These are phyloP conservation scores for Drepanosiphum platanoidis DNA, from an alignment of 2,888 invertebrate species.

Conservation along the genomic window DNA sequence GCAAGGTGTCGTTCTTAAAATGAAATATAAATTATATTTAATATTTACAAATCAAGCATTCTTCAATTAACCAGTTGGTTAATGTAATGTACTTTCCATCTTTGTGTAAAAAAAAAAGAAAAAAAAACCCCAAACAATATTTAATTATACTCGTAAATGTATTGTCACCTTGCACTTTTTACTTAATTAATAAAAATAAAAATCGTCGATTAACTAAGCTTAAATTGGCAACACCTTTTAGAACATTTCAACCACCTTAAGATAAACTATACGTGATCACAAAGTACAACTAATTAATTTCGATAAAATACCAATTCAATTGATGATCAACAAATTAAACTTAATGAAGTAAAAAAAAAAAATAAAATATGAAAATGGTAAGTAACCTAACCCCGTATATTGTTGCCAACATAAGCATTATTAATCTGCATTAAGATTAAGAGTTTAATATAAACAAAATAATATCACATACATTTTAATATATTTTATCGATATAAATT, in stretches of 20 bases:
- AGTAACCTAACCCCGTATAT: slow-evolving; percentile 3
- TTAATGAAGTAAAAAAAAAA: too few species aligned
- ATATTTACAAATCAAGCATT: slow-evolving; percentile 18
- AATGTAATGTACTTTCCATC: not conserved
- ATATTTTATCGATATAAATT: not conserved
- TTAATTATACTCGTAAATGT: slow-evolving; percentile 7
- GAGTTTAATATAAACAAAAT: slow-evolving; percentile 38
- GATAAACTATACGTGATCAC: not conserved
- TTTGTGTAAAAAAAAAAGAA: slow-evolving; percentile 15
- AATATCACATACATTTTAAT: slow-evolving; percentile 55
- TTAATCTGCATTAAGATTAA: slow-evolving; percentile 28
- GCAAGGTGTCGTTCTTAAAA: slow-evolving; percentile 13
- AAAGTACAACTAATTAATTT: not conserved
- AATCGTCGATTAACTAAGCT: slow-evolving; percentile 4
- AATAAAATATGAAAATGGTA: not conserved
- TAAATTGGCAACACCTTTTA: not conserved
- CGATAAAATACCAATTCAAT: not conserved
- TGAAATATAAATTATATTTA: not conserved
- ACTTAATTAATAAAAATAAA: not conserved
- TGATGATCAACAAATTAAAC: too few species aligned
- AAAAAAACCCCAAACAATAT: slow-evolving; percentile 14
- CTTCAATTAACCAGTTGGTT: not conserved
- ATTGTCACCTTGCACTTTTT: not conserved
- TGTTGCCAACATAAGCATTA: slow-evolving; percentile 14
- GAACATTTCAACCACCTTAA: too few species aligned